Evolutionary conservation across 1,140 invertebrate genomes (phyloP).

Genomic region (Trinorchestia longiramus): DNA sequence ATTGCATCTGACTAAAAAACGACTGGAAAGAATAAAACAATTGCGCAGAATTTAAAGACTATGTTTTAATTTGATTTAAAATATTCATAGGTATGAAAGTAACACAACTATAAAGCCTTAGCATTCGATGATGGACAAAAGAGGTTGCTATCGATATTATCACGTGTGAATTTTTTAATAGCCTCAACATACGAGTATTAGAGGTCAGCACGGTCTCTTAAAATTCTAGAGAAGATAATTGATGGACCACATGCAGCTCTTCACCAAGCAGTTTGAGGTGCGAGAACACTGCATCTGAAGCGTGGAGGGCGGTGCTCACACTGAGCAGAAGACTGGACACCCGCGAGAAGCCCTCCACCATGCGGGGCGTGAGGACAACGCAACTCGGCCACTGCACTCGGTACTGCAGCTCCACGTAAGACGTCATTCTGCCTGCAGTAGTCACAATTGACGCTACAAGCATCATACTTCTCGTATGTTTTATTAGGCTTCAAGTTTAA

Average conservation of each 20-base stretch:
- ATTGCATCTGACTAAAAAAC: background rate
- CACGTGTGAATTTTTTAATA: background rate
- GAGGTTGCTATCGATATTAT: background rate
- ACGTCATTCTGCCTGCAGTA: background rate
- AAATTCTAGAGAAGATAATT: background rate
- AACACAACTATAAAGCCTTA: background rate
- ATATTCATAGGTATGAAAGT: background rate
- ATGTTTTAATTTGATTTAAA: background rate
- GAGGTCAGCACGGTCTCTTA: too few relatives aligned
- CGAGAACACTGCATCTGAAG: background rate
- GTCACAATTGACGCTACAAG: background rate
- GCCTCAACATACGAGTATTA: too few relatives aligned
- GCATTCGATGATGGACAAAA: background rate
- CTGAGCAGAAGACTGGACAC: conserved; percentile 14
- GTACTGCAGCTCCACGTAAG: conserved; percentile 14
- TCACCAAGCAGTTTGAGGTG: conserved; percentile 26
- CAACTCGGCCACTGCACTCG: background rate
- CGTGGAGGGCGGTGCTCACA: conserved; percentile 14
- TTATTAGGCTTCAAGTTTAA: background rate
- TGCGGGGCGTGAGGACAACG: background rate
- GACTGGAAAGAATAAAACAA: background rate
- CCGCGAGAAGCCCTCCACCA: conserved; percentile 1
- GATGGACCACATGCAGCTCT: background rate
- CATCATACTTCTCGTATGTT: background rate
- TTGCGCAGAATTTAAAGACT: background rate